phyloP scores from a whole-genome alignment of 2,888 invertebrate genomes.

The Callosobruchus maculatus region DNA sequence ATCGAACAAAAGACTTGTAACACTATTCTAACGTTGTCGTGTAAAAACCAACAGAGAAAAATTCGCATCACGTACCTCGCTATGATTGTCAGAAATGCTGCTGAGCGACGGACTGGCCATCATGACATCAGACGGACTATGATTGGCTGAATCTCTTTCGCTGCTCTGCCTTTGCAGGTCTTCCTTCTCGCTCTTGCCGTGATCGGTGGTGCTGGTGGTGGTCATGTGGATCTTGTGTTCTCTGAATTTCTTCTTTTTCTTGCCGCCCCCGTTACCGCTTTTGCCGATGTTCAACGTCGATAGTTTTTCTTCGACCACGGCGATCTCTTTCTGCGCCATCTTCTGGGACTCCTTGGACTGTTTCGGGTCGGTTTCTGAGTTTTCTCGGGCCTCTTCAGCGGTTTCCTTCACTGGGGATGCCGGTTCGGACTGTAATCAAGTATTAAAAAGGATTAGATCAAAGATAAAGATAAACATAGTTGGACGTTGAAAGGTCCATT shows the following conservation, averaged over 20 bases:
- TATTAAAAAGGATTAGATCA: no score
- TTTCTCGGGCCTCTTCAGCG: slow-evolving; percentile 2
- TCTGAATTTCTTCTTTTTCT: slow-evolving; percentile 7
- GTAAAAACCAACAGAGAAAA: no score
- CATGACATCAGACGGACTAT: slow-evolving; percentile 70
- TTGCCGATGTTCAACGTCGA: slow-evolving; percentile 21
- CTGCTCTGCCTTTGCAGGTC: slow-evolving; percentile 45
- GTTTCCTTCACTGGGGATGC: slow-evolving; percentile 3
- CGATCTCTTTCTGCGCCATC: slow-evolving; percentile 29
- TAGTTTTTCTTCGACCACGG: slow-evolving; percentile 31
- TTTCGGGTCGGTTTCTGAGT: slow-evolving; percentile 3
- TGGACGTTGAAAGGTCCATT: no score
- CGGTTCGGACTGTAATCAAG: background rate
- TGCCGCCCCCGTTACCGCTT: slow-evolving; percentile 7
- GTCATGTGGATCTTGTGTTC: slow-evolving; percentile 2
- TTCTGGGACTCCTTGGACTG: slow-evolving; percentile 7
- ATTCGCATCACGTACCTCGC: slow-evolving; percentile 56
- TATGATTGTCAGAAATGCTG: slow-evolving; percentile 67
- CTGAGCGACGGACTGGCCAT: slow-evolving; percentile 66
- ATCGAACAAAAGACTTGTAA: no score
- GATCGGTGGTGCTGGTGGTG: background rate
- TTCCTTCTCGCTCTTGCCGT: slow-evolving; percentile 1
- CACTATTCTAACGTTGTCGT: no score
- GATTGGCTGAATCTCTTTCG: slow-evolving; percentile 69
- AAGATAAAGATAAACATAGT: no score